Percentiles rank a stretch among this genome's conserved stretches.
Evolutionary conservation across 2,888 invertebrate species (phyloP).

Genomic region (Bellardia pandia): DNA sequence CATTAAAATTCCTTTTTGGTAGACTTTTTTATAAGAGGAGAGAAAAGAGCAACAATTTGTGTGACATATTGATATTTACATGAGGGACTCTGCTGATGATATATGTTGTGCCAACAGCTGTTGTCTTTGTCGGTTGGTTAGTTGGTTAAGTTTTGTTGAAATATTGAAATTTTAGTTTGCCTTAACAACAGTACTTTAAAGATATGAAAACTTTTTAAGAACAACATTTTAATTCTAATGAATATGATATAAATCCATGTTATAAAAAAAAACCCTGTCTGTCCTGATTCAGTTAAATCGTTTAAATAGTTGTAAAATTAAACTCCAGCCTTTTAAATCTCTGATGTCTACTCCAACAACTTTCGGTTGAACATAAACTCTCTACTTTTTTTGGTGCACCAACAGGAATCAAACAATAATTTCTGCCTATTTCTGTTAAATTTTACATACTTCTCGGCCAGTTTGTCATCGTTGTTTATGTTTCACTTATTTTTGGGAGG

Average conservation of each 20-base stretch:
- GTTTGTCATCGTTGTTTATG: constrained; percentile 56
- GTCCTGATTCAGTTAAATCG: too few species aligned
- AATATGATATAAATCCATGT: too few species aligned
- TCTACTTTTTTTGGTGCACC: constrained; percentile 25
- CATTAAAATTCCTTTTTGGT: constrained; percentile 6
- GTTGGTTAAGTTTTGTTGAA: constrained; percentile 11
- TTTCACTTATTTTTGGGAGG: constrained; percentile 1
- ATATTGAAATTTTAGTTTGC: constrained; percentile 15
- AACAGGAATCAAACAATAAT: constrained; percentile 25
- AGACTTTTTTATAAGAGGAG: not conserved
- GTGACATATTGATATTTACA: constrained; percentile 56
- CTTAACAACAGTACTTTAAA: constrained; percentile 15
- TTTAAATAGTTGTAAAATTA: too few species aligned
- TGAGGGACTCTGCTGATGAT: constrained; percentile 37
- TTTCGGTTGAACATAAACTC: constrained; percentile 60
- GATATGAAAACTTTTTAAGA: not conserved
- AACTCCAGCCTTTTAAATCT: not conserved
- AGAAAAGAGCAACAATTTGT: constrained; percentile 39
- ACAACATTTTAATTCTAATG: not conserved
- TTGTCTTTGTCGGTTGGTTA: constrained; percentile 57
- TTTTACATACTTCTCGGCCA: constrained; percentile 69
- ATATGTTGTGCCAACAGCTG: constrained; percentile 69
- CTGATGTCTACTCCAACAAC: constrained; percentile 42
- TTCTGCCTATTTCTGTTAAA: constrained; percentile 64
- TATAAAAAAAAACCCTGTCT: too few species aligned